These are phyloP conservation scores for Gibbula magus DNA, from an alignment of 2,888 invertebrate genomes.

Conservation along the genomic window DNA sequence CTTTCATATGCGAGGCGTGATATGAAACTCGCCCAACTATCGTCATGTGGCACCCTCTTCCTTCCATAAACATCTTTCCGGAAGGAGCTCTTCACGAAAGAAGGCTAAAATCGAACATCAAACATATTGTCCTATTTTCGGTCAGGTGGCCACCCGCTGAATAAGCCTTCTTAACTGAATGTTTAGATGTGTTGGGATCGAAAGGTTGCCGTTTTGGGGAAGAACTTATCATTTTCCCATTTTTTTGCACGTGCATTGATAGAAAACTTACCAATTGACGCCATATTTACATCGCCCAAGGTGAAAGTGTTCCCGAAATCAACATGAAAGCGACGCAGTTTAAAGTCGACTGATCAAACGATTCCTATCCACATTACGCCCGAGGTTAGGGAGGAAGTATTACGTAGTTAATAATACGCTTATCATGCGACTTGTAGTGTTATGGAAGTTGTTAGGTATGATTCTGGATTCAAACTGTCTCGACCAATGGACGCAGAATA, in stretches of 20 bases:
- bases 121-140: slow-evolving; percentile 23
- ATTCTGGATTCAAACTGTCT: background rate
- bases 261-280: background rate
- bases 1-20: no score
- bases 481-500: no score
- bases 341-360: slow-evolving; percentile 6
- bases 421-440: background rate
- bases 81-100: slow-evolving; percentile 22
- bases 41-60: background rate
- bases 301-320: background rate
- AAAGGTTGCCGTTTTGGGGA: slow-evolving; percentile 15
- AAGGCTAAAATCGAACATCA: slow-evolving; percentile 21
- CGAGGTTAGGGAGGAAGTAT: slow-evolving; percentile 9
- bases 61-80: slow-evolving; percentile 8
- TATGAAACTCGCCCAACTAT: background rate
- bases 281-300: slow-evolving; percentile 1
- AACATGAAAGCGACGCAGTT: background rate
- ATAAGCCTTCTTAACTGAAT: background rate
- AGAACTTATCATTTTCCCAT: slow-evolving; percentile 21
- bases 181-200: slow-evolving; percentile 21
- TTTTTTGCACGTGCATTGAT: slow-evolving; percentile 10
- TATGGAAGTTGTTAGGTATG: background rate
- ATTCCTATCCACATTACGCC: background rate
- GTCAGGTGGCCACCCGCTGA: slow-evolving; percentile 20
- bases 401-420: slow-evolving; percentile 10